Evolutionary conservation across 2,888 invertebrate species (phyloP).

Genomic region (Lepidochrysops patricia): DNA sequence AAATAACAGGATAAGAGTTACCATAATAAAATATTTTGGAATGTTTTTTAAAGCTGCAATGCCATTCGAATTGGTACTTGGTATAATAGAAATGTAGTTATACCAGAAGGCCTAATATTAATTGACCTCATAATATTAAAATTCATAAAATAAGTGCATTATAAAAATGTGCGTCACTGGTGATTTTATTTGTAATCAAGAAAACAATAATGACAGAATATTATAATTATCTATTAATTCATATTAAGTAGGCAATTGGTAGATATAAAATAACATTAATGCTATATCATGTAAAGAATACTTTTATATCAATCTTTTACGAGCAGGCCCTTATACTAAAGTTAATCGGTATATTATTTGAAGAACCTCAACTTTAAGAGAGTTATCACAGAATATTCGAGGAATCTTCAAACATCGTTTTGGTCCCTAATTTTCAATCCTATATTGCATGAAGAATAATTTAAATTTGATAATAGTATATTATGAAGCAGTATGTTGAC

Average conservation of each 20-base stretch:
- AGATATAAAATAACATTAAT: too few species aligned
- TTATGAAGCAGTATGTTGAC: too few species aligned
- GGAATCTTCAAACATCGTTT: slow-evolving; percentile 55
- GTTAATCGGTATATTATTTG: slow-evolving; percentile 38
- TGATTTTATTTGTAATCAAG: not conserved
- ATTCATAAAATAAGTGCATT: not conserved
- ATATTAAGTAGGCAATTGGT: not conserved
- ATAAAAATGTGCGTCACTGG: slow-evolving; percentile 9
- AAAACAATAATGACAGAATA: not conserved
- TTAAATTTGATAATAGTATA: slow-evolving; percentile 33
- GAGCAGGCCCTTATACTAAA: not conserved
- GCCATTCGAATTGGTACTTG: slow-evolving; percentile 43
- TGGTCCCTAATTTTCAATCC: slow-evolving; percentile 24
- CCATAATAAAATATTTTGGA: slow-evolving; percentile 43
- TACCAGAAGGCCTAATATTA: not conserved
- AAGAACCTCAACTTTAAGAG: slow-evolving; percentile 68
- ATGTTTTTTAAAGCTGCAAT: slow-evolving; percentile 59
- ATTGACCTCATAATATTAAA: not conserved
- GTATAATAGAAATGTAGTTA: too few species aligned
- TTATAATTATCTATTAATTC: not conserved
- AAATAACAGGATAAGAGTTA: slow-evolving; percentile 43
- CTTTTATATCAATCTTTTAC: not conserved
- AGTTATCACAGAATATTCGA: slow-evolving; percentile 72
- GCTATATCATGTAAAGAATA: too few species aligned
- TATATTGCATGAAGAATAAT: slow-evolving; percentile 25